phyloP scores from a whole-genome alignment of 1,140 invertebrate species.

The Reticulitermes speratus region DNA sequence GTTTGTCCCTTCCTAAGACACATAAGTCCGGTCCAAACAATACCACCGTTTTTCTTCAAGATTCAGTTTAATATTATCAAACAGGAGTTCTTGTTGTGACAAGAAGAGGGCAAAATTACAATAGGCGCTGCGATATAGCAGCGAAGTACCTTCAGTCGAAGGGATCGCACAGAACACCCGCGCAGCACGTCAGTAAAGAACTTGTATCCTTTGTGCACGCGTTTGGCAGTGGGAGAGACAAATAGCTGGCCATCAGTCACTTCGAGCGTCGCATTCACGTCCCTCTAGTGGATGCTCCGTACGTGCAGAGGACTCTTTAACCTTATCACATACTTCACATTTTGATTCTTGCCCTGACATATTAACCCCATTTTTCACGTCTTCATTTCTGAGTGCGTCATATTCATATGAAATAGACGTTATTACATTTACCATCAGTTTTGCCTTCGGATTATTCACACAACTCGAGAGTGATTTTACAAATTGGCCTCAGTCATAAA shows the following conservation, averaged over 20 bases:
- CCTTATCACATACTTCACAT: constrained; percentile 14
- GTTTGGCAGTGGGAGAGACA: not conserved
- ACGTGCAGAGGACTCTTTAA: not conserved
- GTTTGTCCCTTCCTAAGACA: no score
- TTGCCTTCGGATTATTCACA: not conserved
- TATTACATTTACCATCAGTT: not conserved
- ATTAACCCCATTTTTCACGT: constrained; percentile 16
- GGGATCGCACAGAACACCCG: no score
- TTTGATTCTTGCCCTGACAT: not conserved
- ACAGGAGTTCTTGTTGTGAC: no score
- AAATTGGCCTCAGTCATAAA: not conserved
- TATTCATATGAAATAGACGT: not conserved
- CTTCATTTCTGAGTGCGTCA: constrained; percentile 9
- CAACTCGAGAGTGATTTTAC: not conserved
- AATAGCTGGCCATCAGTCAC: not conserved
- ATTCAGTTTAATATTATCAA: no score
- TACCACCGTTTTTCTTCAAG: no score
- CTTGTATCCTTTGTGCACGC: not conserved
- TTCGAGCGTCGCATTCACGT: not conserved
- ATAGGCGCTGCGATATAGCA: no score
- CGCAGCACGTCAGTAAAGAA: not conserved
- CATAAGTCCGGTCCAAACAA: no score
- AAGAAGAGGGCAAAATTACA: no score
- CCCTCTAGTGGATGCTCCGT: not conserved
- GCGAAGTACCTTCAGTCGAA: no score